These are phyloP conservation scores for Chrysopilus asiliformis DNA, from an alignment of 2,888 invertebrate genomes.

Conservation along the genomic window DNA sequence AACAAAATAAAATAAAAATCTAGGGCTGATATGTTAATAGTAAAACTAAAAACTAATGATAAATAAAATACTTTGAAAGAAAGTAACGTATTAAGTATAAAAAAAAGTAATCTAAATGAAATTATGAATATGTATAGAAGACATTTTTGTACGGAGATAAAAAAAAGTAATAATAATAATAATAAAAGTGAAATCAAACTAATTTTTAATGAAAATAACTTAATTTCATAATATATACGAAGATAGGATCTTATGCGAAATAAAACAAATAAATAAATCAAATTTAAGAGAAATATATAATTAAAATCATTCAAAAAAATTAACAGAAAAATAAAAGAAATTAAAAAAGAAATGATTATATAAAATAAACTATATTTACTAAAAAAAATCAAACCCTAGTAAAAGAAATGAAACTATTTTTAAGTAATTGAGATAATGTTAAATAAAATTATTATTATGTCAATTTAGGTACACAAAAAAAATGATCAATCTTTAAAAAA, in stretches of 20 bases:
- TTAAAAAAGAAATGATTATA: not conserved
- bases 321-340: not conserved
- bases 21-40: not conserved
- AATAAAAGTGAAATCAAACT: constrained; percentile 9
- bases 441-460: no score
- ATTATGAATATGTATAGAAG: constrained; percentile 10
- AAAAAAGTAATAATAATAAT: not conserved
- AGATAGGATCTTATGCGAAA: no score
- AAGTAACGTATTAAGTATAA: constrained; percentile 1
- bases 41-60: not conserved
- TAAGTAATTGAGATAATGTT: no score
- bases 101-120: constrained; percentile 1
- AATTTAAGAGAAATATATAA: not conserved
- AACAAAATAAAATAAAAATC: not conserved
- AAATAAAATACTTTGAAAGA: not conserved
- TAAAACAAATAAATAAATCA: not conserved
- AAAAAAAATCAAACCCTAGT: no score
- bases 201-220: no score
- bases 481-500: no score
- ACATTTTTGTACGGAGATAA: constrained; percentile 13
- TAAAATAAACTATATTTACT: not conserved
- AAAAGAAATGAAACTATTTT: no score
- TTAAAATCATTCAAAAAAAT: not conserved
- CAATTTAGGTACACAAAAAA: constrained; percentile 12
- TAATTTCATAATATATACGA: no score